Evolutionary conservation across 1,140 invertebrate genomes (phyloP), one percentile per base, ranked within the genome.

Genomic region (Eueides isabella): DNA sequence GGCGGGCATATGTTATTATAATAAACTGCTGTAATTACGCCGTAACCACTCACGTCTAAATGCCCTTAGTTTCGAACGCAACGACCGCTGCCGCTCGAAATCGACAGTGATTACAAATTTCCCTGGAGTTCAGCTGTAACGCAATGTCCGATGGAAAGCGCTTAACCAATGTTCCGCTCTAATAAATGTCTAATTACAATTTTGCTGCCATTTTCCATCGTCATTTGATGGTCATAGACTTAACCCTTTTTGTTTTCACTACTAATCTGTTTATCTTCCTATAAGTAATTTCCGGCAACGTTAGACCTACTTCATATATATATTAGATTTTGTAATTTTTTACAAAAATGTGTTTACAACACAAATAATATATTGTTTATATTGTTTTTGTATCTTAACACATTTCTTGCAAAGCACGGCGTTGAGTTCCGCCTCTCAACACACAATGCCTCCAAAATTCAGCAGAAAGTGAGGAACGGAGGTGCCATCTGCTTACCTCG

Each of bases 61-160:
- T 83, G 83, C 80, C 80, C 77, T 84, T 75, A 84, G 83, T 82
- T 85, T 83, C 81, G 77, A 84, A 83, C 80, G 85, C 84, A 86
- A 83, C 79, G 73, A 82, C 82, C 81, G 85, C 84, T 83, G 84
- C 81, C 80, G 79, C 85, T 91, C 84, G 88, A 93, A 93, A 93
- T 90, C 89, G 88, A 92, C 87, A 93, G 90, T 93, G 91, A 91
- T 93, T 92, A 89, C 88, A 87, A 92, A 92, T 92, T 92, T 91
- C 90, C 91, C 90, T 90, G 85, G 84, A 85, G 86, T 85, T 85
- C 79, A 84, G 80, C 88, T 89, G 85, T 86, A 83, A 85, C 88
- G 89, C 90, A 90, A 91, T 84, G 87, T 88, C 86, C 87, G 89
- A 91, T 93, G 90, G 90, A 92, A 92, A 93, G 91, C 88, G 88